phyloP scores from a whole-genome alignment of 2,888 invertebrate species.

The Spilarctia lutea region DNA sequence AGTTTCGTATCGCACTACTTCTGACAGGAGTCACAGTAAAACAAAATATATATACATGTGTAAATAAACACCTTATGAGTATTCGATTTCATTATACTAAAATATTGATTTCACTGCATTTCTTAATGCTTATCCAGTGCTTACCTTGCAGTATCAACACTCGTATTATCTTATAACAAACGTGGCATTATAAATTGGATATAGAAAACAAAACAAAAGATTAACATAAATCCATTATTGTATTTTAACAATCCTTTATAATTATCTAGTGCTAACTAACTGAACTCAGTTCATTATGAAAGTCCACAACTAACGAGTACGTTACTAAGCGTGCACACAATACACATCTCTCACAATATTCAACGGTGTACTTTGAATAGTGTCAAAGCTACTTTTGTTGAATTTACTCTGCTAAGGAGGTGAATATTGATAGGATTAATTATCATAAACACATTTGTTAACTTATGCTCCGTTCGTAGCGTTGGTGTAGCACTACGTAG shows the following conservation, averaged over 20 bases:
- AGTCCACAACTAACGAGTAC: not conserved
- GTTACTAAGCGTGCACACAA: not conserved
- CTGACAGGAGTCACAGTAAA: not conserved
- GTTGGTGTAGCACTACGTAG: not conserved
- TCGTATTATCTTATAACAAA: not conserved
- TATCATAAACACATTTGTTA: not conserved
- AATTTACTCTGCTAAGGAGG: not conserved
- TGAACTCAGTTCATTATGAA: not conserved
- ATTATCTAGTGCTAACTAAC: not conserved
- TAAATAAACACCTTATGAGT: not conserved
- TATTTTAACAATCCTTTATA: not conserved
- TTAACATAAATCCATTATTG: not conserved
- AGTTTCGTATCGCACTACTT: not conserved
- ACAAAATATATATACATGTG: too few species aligned
- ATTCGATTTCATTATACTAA: not conserved
- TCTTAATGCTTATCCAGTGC: not conserved
- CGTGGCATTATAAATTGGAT: not conserved
- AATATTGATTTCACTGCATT: not conserved
- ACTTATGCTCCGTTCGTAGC: not conserved
- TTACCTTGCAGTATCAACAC: not conserved
- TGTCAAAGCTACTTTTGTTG: not conserved
- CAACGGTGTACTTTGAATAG: not conserved
- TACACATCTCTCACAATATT: not conserved
- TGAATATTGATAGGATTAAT: not conserved
- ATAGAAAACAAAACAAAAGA: not conserved